Conservation (phyloP, 2,797 vertebrate genomes). For the Anas bahamensis region DNA sequence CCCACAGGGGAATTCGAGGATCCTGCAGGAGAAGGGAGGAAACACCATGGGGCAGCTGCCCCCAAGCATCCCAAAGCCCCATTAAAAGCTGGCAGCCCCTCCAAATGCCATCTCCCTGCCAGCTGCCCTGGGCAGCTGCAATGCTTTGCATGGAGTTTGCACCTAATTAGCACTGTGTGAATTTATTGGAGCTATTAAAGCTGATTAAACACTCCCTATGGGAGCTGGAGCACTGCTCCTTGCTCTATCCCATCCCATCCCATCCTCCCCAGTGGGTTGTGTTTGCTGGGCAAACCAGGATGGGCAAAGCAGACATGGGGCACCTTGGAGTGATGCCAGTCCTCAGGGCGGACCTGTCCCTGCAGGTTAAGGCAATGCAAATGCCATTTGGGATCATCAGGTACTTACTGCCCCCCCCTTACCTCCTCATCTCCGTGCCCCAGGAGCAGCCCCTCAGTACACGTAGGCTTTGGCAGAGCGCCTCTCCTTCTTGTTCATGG, state of each 20-base stretch:
- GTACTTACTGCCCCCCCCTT: not conserved
- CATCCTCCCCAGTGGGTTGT: accelerated
- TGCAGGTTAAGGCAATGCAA: accelerated
- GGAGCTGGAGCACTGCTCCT: not conserved
- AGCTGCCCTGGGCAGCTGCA: accelerated
- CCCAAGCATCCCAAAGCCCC: accelerated
- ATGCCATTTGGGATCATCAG: accelerated
- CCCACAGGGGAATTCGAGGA: not conserved
- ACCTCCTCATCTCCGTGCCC: not conserved
- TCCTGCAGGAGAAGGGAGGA: not conserved
- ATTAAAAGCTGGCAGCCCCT: not conserved
- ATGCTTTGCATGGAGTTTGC: not conserved
- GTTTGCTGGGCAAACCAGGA: not conserved
- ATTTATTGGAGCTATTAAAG: not conserved
- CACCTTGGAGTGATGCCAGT: accelerated
- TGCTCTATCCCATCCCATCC: not conserved
- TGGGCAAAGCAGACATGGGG: not conserved
- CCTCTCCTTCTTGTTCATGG: constrained; percentile 10
- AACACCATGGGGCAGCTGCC: accelerated
- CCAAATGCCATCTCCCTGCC: not conserved
- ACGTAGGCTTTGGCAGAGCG: not conserved
- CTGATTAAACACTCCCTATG: not conserved
- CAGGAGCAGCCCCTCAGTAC: constrained; percentile 6
- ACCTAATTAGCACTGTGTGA: not conserved
- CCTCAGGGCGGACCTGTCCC: not conserved